These are phyloP conservation scores for Agrypnus murinus DNA, from an alignment of 2,888 invertebrate species.

Conservation along the genomic window DNA sequence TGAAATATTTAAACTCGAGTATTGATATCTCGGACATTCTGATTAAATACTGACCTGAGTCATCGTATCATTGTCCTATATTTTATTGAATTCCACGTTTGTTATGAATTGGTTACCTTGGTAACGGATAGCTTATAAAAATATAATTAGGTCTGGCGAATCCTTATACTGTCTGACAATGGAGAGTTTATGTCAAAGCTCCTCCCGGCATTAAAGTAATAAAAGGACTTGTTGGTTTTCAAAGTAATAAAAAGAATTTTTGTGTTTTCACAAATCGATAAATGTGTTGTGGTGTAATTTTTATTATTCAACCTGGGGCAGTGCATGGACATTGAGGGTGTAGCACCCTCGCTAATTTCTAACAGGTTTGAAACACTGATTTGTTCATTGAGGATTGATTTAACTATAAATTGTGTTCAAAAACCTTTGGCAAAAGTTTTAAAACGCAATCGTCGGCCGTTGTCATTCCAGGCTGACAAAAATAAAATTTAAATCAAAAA, in stretches of 20 bases:
- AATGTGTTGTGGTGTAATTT: constrained; percentile 14
- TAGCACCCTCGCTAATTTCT: constrained; percentile 58
- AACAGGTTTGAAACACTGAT: constrained; percentile 33
- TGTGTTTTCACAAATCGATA: constrained; percentile 4
- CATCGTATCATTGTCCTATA: neutral
- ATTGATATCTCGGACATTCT: constrained; percentile 10
- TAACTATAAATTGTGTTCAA: too few species aligned
- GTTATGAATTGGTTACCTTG: constrained; percentile 21
- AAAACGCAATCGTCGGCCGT: too few species aligned
- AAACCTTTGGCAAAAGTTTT: too few species aligned
- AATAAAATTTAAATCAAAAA: neutral
- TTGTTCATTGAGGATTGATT: neutral
- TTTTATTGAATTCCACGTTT: constrained; percentile 15
- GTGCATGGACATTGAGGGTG: constrained; percentile 68
- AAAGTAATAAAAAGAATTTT: constrained; percentile 15
- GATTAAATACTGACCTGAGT: neutral
- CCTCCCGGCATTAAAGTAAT: neutral
- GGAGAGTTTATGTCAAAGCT: constrained; percentile 3
- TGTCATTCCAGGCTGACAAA: too few species aligned
- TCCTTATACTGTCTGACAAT: constrained; percentile 25
- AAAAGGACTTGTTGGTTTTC: neutral
- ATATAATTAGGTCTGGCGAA: constrained; percentile 16
- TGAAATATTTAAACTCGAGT: neutral
- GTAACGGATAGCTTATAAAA: constrained; percentile 22
- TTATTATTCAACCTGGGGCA: constrained; percentile 66